Conservation (phyloP, 2,113 vertebrate species). For the Nycticryphes semicollaris region DNA sequence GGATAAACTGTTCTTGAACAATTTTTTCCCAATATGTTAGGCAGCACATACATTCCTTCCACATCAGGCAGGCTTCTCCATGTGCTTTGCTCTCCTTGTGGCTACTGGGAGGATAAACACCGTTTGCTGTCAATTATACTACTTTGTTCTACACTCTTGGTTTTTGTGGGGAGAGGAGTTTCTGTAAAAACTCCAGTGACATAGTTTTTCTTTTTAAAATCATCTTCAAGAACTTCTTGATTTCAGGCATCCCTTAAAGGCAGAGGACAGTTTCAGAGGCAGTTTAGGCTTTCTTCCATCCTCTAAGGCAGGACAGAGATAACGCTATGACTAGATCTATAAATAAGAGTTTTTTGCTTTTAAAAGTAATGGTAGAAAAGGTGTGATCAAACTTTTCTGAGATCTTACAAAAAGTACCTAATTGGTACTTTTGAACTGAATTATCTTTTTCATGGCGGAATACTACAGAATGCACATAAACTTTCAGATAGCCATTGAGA, state of each 20-base stretch:
- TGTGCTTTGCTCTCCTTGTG: constrained; percentile 29
- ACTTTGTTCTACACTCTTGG: background rate
- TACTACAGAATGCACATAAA: background rate
- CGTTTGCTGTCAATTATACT: background rate
- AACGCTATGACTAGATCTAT: background rate
- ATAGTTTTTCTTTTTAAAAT: background rate
- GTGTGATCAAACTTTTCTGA: background rate
- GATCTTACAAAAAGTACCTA: background rate
- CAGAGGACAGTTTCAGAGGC: background rate
- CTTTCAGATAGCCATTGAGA: background rate
- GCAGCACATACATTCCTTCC: constrained; percentile 50
- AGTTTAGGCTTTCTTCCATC: background rate
- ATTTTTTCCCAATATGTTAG: constrained; percentile 40
- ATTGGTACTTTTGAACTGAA: background rate
- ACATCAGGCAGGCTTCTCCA: constrained; percentile 49
- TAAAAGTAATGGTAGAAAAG: background rate
- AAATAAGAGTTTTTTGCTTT: background rate
- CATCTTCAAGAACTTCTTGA: background rate
- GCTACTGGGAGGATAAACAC: constrained; percentile 26
- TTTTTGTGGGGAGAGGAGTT: background rate
- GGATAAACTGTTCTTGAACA: constrained; percentile 42
- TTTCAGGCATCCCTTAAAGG: background rate
- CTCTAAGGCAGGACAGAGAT: background rate
- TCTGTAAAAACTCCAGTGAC: background rate
- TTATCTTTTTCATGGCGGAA: background rate